Conservation (phyloP, 2,888 invertebrate species). For the Marronus borbonicus region DNA sequence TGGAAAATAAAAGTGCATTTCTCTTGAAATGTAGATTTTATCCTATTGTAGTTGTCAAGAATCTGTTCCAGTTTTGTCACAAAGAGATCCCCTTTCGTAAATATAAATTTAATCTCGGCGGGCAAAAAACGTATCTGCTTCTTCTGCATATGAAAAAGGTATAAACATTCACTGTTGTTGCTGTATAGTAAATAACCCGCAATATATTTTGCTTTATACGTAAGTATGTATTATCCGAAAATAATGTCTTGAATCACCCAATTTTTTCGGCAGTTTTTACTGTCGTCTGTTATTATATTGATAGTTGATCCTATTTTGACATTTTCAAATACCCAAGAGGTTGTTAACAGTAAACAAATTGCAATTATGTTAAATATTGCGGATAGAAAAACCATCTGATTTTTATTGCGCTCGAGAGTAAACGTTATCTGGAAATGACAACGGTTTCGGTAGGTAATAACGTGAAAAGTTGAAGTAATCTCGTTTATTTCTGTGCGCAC, state of each 20-base stretch:
- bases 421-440: constrained; percentile 31
- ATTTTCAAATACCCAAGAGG: no score
- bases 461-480: constrained; percentile 40
- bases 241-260: no score
- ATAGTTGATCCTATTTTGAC: no score
- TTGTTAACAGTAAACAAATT: no score
- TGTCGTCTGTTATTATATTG: no score
- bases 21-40: neutral
- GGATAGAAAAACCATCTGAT: no score
- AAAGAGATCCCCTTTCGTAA: neutral
- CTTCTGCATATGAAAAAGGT: neutral
- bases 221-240: no score
- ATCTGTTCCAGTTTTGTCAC: neutral
- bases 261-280: no score
- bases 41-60: neutral
- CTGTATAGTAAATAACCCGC: no score
- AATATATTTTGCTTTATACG: no score
- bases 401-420: constrained; percentile 9
- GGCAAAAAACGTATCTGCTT: neutral
- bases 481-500: constrained; percentile 27
- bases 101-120: constrained; percentile 3
- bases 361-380: no score
- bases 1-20: neutral
- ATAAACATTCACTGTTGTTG: neutral
- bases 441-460: constrained; percentile 36